phyloP scores from a whole-genome alignment of 2,888 invertebrate species.

The Dasysyrphus tricinctus region DNA sequence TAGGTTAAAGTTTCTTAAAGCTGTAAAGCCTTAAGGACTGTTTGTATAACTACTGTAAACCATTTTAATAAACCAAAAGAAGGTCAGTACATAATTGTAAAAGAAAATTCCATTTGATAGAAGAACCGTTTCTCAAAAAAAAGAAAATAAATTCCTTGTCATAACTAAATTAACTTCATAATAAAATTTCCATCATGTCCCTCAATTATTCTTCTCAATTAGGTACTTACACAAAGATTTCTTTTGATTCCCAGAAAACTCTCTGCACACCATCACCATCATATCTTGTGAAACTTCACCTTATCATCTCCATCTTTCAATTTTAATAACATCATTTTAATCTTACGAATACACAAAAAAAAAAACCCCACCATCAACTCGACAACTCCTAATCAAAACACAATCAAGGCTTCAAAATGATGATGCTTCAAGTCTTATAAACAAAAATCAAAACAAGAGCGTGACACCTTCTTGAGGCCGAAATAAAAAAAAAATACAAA shows the following conservation, averaged over 20 bases:
- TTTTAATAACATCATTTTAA: slow-evolving; percentile 69
- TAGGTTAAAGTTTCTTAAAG: too few relatives aligned
- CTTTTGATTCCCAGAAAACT: slow-evolving; percentile 30
- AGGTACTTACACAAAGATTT: slow-evolving; percentile 10
- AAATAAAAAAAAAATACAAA: slow-evolving; percentile 39
- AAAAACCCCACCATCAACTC: slow-evolving; percentile 38
- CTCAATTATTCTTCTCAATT: slow-evolving; percentile 41
- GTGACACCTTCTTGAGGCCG: slow-evolving; percentile 47
- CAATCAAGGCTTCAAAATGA: slow-evolving; percentile 61
- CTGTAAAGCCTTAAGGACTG: too few relatives aligned
- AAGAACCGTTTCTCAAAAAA: neutral
- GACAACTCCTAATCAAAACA: slow-evolving; percentile 68
- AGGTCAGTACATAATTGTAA: too few relatives aligned
- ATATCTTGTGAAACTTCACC: slow-evolving; percentile 12
- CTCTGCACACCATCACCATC: neutral
- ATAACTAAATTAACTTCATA: slow-evolving; percentile 11
- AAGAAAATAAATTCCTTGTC: neutral
- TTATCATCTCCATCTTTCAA: slow-evolving; percentile 48
- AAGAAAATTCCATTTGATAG: neutral
- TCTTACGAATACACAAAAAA: slow-evolving; percentile 16
- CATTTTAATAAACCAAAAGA: too few relatives aligned
- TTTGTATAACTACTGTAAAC: too few relatives aligned
- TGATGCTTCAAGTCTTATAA: slow-evolving; percentile 7
- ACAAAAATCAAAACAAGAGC: slow-evolving; percentile 55
- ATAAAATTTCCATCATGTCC: slow-evolving; percentile 10